Base-by-base conservation (phyloP, 2,888 invertebrate genomes). In the Ametastegia equiseti region DNA sequence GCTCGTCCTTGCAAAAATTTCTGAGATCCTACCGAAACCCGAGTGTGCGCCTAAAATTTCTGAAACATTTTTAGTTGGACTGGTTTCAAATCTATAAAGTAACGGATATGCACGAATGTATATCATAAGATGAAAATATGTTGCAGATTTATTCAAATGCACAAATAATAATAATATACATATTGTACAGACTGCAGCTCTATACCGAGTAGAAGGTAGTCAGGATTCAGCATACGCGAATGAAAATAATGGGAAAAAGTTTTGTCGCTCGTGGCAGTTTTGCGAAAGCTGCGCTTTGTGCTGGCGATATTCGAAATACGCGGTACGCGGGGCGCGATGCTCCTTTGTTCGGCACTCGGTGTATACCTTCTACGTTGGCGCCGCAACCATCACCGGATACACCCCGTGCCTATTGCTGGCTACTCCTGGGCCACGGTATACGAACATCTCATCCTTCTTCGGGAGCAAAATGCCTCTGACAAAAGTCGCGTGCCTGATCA, bases 311-410 rank as follows among this genome's bases (percentile, higher is more conserved):
- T 78, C 60, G 60, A 78, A 78, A 78, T 78, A 78, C 78, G 78
- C 60, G 78, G 45, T 60, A 42, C 60, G 60, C 78, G 78, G 78
- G 78, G 78, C 78, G 78, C 78, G 78, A 78, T 78, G 78, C 78
- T 78, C 60, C 78, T 78, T 78, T 78, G 78, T 78, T 78, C 27
- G 42, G 78, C 78, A 78, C 60, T 78, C 78, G 78, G 13, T 78
- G 42, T 42, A 42, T 60, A 39, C 63, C 45, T 60, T 63, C 60
- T 19, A 27, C 78, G 78, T 60, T 78, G 60, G 60, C 78, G 33
- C 78, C 60, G 45, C 60, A 63, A 60, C 63, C 57, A 57, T 60
- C 78, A 27, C 57, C 78, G 45, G n/a, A 78, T 78, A 54, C 15
- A 75, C 19, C 13, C 71, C 45, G 65, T 39, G 36, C 9, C 36